Percentiles rank a stretch among this genome's conserved stretches.
Evolutionary conservation across 2,797 vertebrate genomes (phyloP).

Genomic region (Lindbergichthys nudifrons): DNA sequence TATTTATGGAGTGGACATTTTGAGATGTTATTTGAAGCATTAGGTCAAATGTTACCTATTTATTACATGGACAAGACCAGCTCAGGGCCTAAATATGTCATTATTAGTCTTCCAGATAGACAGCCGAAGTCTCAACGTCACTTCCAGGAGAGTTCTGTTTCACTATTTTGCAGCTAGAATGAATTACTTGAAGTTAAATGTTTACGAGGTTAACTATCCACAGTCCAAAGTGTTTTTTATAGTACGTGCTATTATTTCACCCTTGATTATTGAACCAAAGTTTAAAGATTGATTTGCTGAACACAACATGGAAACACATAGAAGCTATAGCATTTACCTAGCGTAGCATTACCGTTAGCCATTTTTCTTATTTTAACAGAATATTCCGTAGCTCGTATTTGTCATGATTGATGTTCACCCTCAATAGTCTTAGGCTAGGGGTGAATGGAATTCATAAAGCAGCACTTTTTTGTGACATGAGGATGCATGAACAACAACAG

Average conservation of each 20-base stretch:
- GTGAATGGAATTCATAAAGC: background rate
- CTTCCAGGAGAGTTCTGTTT: background rate
- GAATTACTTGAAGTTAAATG: background rate
- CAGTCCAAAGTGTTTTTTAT: no score
- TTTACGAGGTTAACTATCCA: background rate
- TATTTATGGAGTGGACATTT: conserved; percentile 6
- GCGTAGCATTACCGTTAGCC: background rate
- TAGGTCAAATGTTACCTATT: background rate
- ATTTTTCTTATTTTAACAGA: background rate
- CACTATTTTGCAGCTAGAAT: background rate
- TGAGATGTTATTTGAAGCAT: conserved; percentile 29
- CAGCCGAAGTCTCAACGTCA: conserved; percentile 9
- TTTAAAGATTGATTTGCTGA: background rate
- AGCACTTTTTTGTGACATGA: background rate
- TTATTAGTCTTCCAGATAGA: conserved; percentile 20
- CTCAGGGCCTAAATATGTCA: conserved; percentile 25
- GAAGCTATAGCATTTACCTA: background rate
- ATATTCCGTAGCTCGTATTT: background rate
- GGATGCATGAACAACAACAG: background rate
- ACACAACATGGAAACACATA: background rate
- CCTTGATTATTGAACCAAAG: background rate
- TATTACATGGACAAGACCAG: conserved; percentile 4
- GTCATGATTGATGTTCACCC: background rate
- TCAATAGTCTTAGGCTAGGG: background rate
- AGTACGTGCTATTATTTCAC: background rate